phyloP scores from a whole-genome alignment of 2,797 vertebrate genomes.

The Silurus aristotelis region DNA sequence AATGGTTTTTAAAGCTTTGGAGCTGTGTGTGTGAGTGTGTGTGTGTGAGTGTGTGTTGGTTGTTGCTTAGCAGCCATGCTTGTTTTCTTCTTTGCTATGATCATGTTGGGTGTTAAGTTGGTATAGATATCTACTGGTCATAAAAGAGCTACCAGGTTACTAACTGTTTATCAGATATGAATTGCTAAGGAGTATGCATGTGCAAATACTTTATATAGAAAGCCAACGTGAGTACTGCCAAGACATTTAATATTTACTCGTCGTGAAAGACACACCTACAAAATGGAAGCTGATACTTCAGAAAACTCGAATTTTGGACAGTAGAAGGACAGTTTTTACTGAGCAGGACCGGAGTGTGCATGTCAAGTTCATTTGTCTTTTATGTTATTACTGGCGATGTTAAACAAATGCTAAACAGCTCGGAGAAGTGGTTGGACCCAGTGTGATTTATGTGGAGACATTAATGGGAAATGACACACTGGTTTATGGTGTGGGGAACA shows the following conservation, averaged over 20 bases:
- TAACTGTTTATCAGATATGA: background rate
- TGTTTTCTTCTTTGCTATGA: background rate
- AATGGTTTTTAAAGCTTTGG: background rate
- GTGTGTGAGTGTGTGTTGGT: too few relatives aligned
- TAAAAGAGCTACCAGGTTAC: background rate
- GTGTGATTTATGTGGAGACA: slow-evolving; percentile 5
- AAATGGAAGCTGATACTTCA: background rate
- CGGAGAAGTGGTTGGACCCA: background rate
- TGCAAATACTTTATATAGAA: background rate
- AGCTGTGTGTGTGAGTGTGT: background rate
- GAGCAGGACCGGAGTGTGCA: too few relatives aligned
- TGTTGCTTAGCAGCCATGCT: background rate
- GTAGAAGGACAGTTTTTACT: background rate
- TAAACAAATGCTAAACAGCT: background rate
- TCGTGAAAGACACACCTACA: background rate
- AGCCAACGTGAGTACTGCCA: background rate
- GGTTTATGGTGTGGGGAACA: background rate
- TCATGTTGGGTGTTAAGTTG: background rate
- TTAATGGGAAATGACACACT: slow-evolving; percentile 12
- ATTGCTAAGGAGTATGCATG: background rate
- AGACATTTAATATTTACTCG: background rate
- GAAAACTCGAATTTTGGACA: background rate
- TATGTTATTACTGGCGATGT: background rate
- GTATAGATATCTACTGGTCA: background rate
- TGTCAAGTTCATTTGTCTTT: background rate